Evolutionary conservation across 2,888 invertebrate species (phyloP).

Genomic region (Rotaria socialis): DNA sequence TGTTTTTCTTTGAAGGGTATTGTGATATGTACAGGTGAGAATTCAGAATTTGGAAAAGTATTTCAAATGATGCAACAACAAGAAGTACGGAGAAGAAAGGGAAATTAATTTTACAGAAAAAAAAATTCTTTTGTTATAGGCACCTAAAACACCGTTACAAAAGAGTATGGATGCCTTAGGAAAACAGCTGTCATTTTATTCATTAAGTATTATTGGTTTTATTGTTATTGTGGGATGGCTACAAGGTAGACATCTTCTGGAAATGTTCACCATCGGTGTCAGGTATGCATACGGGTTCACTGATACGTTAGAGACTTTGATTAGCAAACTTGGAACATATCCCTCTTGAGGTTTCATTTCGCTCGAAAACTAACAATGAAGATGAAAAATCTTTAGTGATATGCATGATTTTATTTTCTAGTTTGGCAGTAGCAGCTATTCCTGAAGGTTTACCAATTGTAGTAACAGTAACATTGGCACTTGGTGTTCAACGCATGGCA

Average conservation of each 20-base stretch:
- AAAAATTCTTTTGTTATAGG: constrained; percentile 52
- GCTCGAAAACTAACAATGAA: no score
- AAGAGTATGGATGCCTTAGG: constrained; percentile 95
- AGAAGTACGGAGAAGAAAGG: constrained; percentile 63
- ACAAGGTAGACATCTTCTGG: constrained; percentile 83
- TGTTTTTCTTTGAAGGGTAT: constrained; percentile 66
- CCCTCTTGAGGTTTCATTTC: no score
- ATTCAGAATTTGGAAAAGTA: constrained; percentile 95
- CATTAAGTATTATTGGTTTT: constrained; percentile 89
- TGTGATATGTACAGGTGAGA: constrained; percentile 90
- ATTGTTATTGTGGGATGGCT: constrained; percentile 95
- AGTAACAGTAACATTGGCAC: constrained; percentile 92
- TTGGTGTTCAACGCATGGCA: constrained; percentile 98
- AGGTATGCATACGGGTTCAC: constrained; percentile 63
- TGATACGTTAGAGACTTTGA: no score
- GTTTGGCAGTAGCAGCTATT: constrained; percentile 90
- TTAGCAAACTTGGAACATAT: no score
- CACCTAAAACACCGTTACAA: constrained; percentile 95
- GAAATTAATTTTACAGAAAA: neutral
- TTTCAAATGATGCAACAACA: constrained; percentile 99
- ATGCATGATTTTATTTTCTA: constrained; percentile 51
- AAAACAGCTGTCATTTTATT: constrained; percentile 89
- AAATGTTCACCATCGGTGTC: constrained; percentile 98
- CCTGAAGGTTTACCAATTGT: constrained; percentile 98
- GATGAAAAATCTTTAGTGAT: no score